Base-by-base conservation (phyloP, 2,113 vertebrate genomes). In the Electrona antarctica region DNA sequence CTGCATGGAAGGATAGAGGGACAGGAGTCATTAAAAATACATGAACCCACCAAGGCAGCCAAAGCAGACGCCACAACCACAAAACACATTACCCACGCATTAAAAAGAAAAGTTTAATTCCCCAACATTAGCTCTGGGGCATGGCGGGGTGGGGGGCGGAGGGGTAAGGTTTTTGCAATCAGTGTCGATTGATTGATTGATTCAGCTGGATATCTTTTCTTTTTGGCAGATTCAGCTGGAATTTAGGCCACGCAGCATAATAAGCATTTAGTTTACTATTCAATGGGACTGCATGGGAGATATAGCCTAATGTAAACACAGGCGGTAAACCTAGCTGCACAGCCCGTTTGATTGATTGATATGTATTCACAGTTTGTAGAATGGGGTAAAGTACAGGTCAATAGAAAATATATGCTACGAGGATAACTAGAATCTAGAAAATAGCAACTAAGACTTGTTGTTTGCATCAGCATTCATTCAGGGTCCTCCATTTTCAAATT, bases 21-120 rank as follows among this genome's bases (percentile, higher is more conserved):
- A 87, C 79, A 83, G 71, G 62, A 60, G 74, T 67, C 41, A 92
- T 93, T 86, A 92, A 91, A 89, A 85, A 89, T 88, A 70, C 28
- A 89, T 82, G 75, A 21, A 73, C 49, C 41, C 75, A 67, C 74
- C 76, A 73, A 21, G 56, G 83, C 74, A 67, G 67, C 67, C 61
- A 69, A 65, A 50, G 47, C 76, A 60, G 49, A 62, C 1, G 51
- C 5, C 10, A 33, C 15, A 57, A 60, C 21, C 21, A 58, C 71
- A 77, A 41, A 33, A 64, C 54, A 45, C 51, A 46, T 71, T 54
- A 78, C 58, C 61, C 66, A 71, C 9, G 64, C 28, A 60, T 15
- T 21, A 21, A 66, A 55, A 41, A 41, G 64, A 55, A 41, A 45
- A n/a, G 56, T 58, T 58, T 8, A 11, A 60, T 33, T 57, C 52